These are phyloP conservation scores for Pomacea maculata DNA, from an alignment of 1,140 invertebrate species.

Conservation along the genomic window DNA sequence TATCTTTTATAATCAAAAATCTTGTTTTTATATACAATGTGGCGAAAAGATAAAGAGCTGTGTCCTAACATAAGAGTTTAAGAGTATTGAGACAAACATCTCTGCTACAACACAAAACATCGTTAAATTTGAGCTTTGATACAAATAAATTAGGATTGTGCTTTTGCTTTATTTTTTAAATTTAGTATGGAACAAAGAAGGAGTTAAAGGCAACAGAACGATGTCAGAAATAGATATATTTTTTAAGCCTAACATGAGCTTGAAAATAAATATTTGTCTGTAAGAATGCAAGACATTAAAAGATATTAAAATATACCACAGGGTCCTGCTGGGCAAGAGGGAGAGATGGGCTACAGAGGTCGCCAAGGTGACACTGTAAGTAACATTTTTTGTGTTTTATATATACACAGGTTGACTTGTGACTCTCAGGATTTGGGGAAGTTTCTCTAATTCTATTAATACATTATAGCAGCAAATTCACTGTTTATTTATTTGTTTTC, in stretches of 20 bases:
- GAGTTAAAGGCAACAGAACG: background rate
- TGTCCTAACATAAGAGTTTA: background rate
- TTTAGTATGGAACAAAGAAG: background rate
- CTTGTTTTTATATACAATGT: background rate
- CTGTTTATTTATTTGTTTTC: background rate
- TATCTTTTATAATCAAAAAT: too few species aligned
- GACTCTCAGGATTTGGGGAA: background rate
- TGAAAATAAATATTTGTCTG: background rate
- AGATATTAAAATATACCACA: background rate
- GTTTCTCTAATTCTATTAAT: background rate
- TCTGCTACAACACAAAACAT: too few species aligned
- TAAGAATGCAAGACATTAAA: background rate
- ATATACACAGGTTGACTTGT: background rate
- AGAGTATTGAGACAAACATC: too few species aligned
- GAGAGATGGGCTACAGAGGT: constrained; percentile 23
- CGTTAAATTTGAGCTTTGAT: too few species aligned
- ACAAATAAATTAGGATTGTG: background rate
- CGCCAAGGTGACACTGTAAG: constrained; percentile 25
- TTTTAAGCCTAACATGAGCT: background rate
- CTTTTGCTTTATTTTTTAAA: background rate
- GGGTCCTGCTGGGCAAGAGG: constrained; percentile 26
- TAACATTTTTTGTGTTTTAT: background rate
- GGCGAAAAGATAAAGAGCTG: too few species aligned
- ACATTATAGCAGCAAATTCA: background rate
- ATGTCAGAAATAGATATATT: background rate